Conservation (phyloP, 2,113 vertebrate species). For the Macrotus californicus region DNA sequence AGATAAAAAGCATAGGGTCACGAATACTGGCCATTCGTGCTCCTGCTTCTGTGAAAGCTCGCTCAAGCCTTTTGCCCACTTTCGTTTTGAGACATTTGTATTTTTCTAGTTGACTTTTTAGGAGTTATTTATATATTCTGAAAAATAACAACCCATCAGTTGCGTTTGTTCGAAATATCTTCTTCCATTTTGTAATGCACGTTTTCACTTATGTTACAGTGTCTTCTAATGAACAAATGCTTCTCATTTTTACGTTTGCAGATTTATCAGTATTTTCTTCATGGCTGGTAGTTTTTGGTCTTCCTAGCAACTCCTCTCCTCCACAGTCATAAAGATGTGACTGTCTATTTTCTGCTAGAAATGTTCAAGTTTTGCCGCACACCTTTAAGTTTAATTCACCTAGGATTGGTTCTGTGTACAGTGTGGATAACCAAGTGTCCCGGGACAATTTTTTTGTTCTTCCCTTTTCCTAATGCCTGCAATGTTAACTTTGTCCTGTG, state of each 20-base stretch:
- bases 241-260: background rate
- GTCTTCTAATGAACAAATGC: background rate
- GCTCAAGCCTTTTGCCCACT: background rate
- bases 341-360: background rate
- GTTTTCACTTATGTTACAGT: background rate
- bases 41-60: background rate
- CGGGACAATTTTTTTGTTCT: background rate
- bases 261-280: conserved; percentile 3
- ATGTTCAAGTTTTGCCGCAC: background rate
- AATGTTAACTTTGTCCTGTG: background rate
- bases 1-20: background rate
- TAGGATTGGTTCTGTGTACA: background rate
- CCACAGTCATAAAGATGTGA: background rate
- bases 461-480: background rate
- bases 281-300: background rate
- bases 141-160: background rate
- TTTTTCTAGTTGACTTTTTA: background rate
- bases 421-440: background rate
- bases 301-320: background rate
- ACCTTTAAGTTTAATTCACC: background rate
- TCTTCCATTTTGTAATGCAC: background rate
- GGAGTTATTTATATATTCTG: background rate
- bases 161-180: background rate
- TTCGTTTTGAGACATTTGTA: background rate
- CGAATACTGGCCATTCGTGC: background rate